A percentile compares a stretch with the other conserved stretches of the same genome.
Conservation (phyloP, 2,888 invertebrate genomes). For the Mythimna impura region DNA sequence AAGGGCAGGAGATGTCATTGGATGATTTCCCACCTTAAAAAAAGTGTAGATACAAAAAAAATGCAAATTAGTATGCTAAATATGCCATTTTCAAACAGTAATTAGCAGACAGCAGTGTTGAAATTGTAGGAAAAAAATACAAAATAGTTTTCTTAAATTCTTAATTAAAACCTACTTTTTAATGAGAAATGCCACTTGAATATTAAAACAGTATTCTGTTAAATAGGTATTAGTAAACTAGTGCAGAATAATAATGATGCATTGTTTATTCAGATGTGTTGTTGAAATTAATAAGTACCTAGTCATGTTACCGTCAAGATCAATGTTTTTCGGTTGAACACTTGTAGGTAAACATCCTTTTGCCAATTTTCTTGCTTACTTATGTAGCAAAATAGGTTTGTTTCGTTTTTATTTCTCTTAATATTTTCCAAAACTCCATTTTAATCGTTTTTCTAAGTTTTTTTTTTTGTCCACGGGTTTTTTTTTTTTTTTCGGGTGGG, state of each 20-base stretch:
- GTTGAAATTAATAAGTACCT: neutral
- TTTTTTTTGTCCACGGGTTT: too few relatives aligned
- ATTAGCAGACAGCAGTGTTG: too few relatives aligned
- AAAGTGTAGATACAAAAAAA: too few relatives aligned
- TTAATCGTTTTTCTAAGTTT: neutral
- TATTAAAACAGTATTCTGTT: neutral
- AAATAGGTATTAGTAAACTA: neutral
- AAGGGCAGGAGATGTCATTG: too few relatives aligned
- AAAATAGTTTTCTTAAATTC: neutral
- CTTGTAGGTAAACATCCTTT: neutral
- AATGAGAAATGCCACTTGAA: neutral
- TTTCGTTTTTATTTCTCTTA: neutral
- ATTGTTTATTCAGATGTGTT: conserved; percentile 10
- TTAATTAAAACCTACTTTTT: neutral
- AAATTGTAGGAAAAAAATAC: neutral
- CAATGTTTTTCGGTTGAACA: neutral
- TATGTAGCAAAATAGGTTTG: neutral
- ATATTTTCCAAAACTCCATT: neutral
- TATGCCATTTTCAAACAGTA: neutral
- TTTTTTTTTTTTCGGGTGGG: too few relatives aligned
- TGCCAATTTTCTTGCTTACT: neutral
- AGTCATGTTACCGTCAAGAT: neutral
- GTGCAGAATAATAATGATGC: neutral
- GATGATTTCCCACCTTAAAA: too few relatives aligned
- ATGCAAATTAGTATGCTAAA: too few relatives aligned